Base-by-base conservation (phyloP, 2,888 invertebrate genomes). In the Himalopsyche tibetana region DNA sequence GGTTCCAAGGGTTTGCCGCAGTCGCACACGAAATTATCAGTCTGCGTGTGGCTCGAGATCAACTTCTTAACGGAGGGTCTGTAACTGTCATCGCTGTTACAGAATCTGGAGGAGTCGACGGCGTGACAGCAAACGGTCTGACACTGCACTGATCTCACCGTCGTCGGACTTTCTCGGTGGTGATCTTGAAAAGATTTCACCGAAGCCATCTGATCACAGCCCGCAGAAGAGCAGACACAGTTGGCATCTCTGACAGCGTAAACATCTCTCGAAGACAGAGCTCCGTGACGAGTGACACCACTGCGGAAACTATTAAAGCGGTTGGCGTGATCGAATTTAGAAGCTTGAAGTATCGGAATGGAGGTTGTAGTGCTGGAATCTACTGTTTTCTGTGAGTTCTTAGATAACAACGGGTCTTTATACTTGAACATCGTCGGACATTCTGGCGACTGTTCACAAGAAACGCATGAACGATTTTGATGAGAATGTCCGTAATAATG, bases 311-410 rank as follows among this genome's bases (percentile, higher is more conserved):
- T 84, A 15, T 86, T 85, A 56, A 88, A 88, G n/a, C 88, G 55
- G 42, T 87, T 85, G 17, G 84, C 80, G 17, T 93, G 90, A 85
- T 93, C 93, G 87, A 93, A 93, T 85, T 93, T 91, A 0, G 93
- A 90, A 55, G 93, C 93, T 90, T 93, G 93, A 56, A 93, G 87
- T 4, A 93, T 93, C 0, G 93, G 93, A 89, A 93, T 93, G 0
- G 93, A 93, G 0, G 93, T 93, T 11, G 91, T 92, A 0, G 91
- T 56, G 82, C 85, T 85, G 15, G 79, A 83, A 28, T 84, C 85
- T 8, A 28, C 36, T 6, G 74, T 56, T 84, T 84, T 38, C 83
- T 82, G 19, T 5, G 56, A 45, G 19, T 55, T 56, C 80, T 86
- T 69, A 63, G 8, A 28, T 40, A 40, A n/a, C n/a, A 40, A 42